These are phyloP conservation scores for Leiothrix lutea DNA, from an alignment of 2,113 vertebrate species.

Conservation along the genomic window DNA sequence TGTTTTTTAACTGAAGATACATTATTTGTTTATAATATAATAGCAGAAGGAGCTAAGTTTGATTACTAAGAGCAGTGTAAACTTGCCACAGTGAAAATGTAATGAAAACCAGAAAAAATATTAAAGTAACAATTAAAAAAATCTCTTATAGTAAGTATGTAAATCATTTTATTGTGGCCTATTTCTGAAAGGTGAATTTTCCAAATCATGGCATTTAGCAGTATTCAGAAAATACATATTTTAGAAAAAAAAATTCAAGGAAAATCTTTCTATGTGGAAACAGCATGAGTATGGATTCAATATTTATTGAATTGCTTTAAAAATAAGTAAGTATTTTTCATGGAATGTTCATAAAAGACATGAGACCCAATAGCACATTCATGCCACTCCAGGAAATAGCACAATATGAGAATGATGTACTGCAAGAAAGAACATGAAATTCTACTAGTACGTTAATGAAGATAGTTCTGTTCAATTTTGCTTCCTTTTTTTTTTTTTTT, in stretches of 20 bases:
- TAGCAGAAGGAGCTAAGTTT: neutral
- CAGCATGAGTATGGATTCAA: neutral
- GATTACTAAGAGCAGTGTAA: neutral
- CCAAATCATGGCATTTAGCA: neutral
- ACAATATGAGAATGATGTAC: too few relatives aligned
- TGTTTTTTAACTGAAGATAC: neutral
- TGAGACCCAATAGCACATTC: too few relatives aligned
- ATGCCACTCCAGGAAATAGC: too few relatives aligned
- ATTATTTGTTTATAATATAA: neutral
- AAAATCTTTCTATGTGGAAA: neutral
- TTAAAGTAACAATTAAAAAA: neutral
- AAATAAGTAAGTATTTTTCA: too few relatives aligned
- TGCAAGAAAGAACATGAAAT: too few relatives aligned
- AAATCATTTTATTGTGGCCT: neutral
- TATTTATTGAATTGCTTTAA: neutral
- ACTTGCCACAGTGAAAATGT: neutral
- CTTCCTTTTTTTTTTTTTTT: too few relatives aligned
- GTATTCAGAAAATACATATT: neutral
- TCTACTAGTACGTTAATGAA: too few relatives aligned
- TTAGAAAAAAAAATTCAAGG: neutral
- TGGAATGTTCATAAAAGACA: too few relatives aligned
- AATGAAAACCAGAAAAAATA: neutral
- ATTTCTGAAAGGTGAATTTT: neutral
- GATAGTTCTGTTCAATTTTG: too few relatives aligned
- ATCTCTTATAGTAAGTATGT: neutral